Evolutionary conservation across 2,797 vertebrate species (phyloP), one percentile per base, ranked within the genome.

Genomic region (Sparus aurata): DNA sequence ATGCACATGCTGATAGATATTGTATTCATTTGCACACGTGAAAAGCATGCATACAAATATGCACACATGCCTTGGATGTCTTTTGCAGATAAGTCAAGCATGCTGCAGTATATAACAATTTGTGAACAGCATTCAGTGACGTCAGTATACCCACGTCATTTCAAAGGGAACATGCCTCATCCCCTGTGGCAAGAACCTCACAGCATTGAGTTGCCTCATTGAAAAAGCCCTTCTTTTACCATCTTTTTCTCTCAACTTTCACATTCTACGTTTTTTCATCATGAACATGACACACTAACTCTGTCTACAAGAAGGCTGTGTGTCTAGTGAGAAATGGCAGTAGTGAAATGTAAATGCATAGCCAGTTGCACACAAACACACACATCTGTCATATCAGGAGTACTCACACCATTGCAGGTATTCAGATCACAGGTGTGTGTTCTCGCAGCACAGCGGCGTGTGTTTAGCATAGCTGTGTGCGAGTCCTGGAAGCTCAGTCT

Each of bases 401-500:
- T 22, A 57, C 16, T 68, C 52, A 23, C 71, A 45, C 69, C 58
- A 45, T 47, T 61, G 66, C 63, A 78, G 54, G 69, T 70, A 38
- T 61, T 81, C 72, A 46, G 67, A 73, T 74, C 83, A 83, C 84
- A 90, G 77, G 85, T 83, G 84, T 80, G 46, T 86, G 81, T 88
- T 90, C 84, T 73, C 15, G 0, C 73, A 70, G 77, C 83, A 82
- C 79, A 77, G 79, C 83, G 76, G 84, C 60, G 23, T 84, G 78
- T 87, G 84, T 89, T 89, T 87, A 91, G 73, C 70, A 80, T 54
- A 76, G 45, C 69, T 85, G 71, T 83, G 75, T 49, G 67, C 71
- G 71, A 88, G 76, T 92, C 79, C 82, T 87, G 79, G 64, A 72
- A 82, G 75, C 82, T 80, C 67, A 69, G 57, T 50, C 83, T 93